Evolutionary conservation across 1,140 invertebrate species (phyloP), one percentile per base, ranked within the genome.

Genomic region (Pseudomyrmex concolor): DNA sequence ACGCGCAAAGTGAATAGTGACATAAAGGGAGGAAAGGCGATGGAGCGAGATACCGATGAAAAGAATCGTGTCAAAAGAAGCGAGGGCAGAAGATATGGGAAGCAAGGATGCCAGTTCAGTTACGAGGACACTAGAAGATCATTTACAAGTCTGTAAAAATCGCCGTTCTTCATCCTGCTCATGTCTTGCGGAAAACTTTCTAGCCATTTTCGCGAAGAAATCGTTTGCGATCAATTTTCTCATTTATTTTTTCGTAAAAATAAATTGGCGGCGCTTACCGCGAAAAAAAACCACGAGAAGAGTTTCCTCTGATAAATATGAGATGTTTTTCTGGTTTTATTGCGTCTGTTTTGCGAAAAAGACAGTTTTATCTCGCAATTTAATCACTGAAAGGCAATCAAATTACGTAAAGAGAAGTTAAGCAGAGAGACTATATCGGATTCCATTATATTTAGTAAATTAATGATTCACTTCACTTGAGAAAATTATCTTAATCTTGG

Each of bases 91-190:
- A 87, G 22, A 67, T 76, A 83, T 71, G 66, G 66, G 43, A n/a
- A 19, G 25, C 45, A 22, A 12, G 12, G 51, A 22, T 13, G 78
- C 57, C 54, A 9, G 60, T 57, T 86, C 68, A 84, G 51, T 86
- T 76, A 87, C 64, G 77, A 57, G 83, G 66, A 72, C 64, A 81
- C 85, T 59, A 54, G 12, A 48, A 55, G 70, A 87, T 43, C 73
- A 74, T 86, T 89, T 88, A 88, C 87, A 63, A 80, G 54, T 54
- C 54, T 59, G 80, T 89, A 86, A 89, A 89, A 86, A 80, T 88
- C 68, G 12, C 57, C 77, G 64, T 88, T 83, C 45, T 51, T 86
- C 84, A 85, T 88, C 78, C 50, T 25, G 50, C 45, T 13, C 48
- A 45, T 57, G 50, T 70, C 34, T 45, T 54, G 59, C 19, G 51